phyloP scores from a whole-genome alignment of 2,797 vertebrate species.

The Limosa lapponica region DNA sequence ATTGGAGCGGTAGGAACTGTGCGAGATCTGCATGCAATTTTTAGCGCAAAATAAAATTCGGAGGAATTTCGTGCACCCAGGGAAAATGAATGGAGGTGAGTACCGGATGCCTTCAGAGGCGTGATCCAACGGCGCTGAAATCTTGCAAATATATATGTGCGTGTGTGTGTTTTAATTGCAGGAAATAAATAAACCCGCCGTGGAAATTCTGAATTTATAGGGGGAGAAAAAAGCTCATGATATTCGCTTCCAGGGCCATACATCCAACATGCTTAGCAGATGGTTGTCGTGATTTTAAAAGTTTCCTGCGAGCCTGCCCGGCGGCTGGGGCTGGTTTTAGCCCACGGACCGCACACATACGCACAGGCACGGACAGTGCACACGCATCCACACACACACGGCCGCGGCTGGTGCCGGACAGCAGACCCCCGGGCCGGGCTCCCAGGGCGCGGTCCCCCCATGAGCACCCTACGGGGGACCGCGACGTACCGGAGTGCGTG shows the following conservation, averaged over 20 bases:
- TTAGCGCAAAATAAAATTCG: background rate
- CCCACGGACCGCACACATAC: background rate
- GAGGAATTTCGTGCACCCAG: background rate
- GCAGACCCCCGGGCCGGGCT: background rate
- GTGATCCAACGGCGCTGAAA: background rate
- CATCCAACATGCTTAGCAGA: background rate
- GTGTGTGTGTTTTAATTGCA: background rate
- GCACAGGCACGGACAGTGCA: background rate
- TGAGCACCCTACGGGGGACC: background rate
- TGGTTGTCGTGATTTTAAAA: background rate
- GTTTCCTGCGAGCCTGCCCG: background rate
- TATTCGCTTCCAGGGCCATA: background rate
- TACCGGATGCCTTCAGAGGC: background rate
- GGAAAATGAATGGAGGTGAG: background rate
- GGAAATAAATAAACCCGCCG: background rate
- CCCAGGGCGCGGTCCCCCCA: rapidly evolving
- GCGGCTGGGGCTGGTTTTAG: background rate
- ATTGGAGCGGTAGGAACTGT: background rate
- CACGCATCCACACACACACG: background rate
- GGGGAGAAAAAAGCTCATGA: rapidly evolving
- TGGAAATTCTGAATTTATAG: background rate
- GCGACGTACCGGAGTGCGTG: background rate
- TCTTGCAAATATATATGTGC: background rate
- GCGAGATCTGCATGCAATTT: background rate
- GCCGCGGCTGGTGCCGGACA: too few species aligned